Conservation (phyloP, 2,797 vertebrate genomes). For the Myotis daubentonii region DNA sequence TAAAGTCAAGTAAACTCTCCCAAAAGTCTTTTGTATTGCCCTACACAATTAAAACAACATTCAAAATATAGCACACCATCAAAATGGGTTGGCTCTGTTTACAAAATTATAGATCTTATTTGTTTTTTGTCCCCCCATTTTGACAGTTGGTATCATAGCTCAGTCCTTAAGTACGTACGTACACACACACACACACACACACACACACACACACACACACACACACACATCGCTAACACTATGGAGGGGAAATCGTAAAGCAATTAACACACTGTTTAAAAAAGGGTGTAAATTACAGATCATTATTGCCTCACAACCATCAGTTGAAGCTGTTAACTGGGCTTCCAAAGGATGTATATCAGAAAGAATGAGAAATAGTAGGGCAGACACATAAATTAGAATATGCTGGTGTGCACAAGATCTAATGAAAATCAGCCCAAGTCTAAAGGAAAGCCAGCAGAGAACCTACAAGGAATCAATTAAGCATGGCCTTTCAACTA, state of each 20-base stretch:
- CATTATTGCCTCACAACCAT: not conserved
- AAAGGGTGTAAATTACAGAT: constrained; percentile 18
- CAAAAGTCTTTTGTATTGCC: not conserved
- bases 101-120: constrained; percentile 23
- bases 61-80: not conserved
- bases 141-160: not conserved
- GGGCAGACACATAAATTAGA: constrained; percentile 53
- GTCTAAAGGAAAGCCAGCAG: constrained; percentile 44
- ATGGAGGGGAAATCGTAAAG: not conserved
- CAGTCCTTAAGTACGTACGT: not conserved
- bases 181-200: not conserved
- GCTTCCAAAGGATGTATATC: not conserved
- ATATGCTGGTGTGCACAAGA: not conserved
- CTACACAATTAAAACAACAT: constrained; percentile 1
- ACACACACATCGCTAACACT: not conserved
- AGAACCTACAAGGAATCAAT: constrained; percentile 51
- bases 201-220: not conserved
- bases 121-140: not conserved
- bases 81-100: not conserved
- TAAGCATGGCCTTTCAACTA: constrained; percentile 13
- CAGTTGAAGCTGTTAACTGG: not conserved
- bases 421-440: constrained; percentile 63
- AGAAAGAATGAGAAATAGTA: constrained; percentile 25
- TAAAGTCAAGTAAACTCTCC: not conserved
- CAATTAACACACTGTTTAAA: not conserved